phyloP scores from a whole-genome alignment of 1,140 invertebrate species.

The Drosophila albomicans region DNA sequence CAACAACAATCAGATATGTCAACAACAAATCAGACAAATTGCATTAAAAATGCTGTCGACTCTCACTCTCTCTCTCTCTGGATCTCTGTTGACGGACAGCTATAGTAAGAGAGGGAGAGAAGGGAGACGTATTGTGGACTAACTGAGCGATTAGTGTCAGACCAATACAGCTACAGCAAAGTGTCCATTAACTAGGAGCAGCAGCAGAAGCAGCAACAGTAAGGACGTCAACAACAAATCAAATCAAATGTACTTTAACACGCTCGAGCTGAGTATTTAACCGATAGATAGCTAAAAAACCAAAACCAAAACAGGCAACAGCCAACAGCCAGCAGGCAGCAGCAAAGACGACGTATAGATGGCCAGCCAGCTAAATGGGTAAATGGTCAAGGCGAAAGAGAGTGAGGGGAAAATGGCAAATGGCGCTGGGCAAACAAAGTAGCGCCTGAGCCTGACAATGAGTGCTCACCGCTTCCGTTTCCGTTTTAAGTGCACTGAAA shows the following conservation, averaged over 20 bases:
- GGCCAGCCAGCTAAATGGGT: slow-evolving; percentile 30
- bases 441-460: slow-evolving; percentile 74
- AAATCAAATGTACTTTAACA: slow-evolving; percentile 83
- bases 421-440: slow-evolving; percentile 60
- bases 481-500: slow-evolving; percentile 64
- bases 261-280: slow-evolving; percentile 77
- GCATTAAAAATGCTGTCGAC: slow-evolving; percentile 82
- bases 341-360: background rate
- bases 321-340: background rate
- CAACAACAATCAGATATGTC: slow-evolving; percentile 57
- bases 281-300: slow-evolving; percentile 63
- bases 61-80: slow-evolving; percentile 17
- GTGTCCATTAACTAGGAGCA: slow-evolving; percentile 74
- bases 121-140: slow-evolving; percentile 32
- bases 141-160: slow-evolving; percentile 82
- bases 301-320: slow-evolving; percentile 27
- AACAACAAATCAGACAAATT: slow-evolving; percentile 84
- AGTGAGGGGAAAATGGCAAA: slow-evolving; percentile 39
- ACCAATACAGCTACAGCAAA: slow-evolving; percentile 56
- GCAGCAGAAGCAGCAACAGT: slow-evolving; percentile 3
- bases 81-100: slow-evolving; percentile 67
- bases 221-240: slow-evolving; percentile 76
- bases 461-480: slow-evolving; percentile 76
- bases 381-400: slow-evolving; percentile 2
- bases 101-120: background rate